Conservation (phyloP, 1,140 invertebrate species). For the Drosophila tsacasi region DNA sequence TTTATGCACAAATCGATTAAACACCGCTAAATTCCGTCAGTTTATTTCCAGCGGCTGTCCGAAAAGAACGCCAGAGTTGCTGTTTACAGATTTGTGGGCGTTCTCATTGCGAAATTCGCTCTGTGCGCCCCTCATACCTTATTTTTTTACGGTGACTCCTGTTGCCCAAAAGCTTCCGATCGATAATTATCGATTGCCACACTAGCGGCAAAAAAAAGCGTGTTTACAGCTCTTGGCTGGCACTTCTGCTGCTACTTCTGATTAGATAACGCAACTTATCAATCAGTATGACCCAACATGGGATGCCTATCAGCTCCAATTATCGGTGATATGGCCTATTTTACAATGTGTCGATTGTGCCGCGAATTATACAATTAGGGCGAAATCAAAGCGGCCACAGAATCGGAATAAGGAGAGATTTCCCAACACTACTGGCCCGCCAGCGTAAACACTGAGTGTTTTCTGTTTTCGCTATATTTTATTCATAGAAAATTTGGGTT, state of each 20-base stretch:
- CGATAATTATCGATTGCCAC: constrained; percentile 67
- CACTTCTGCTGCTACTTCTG: constrained; percentile 4
- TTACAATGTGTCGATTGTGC: constrained; percentile 21
- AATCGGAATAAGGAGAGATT: constrained; percentile 20
- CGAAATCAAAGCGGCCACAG: constrained; percentile 15
- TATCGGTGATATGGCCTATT: constrained; percentile 35
- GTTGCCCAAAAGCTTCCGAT: constrained; percentile 54
- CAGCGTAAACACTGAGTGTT: constrained; percentile 32
- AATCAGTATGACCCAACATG: constrained; percentile 28
- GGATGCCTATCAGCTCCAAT: constrained; percentile 23
- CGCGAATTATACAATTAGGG: constrained; percentile 39
- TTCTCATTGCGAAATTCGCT: constrained; percentile 66
- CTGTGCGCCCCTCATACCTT: constrained; percentile 46
- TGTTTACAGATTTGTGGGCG: constrained; percentile 67
- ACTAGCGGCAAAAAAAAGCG: constrained; percentile 22
- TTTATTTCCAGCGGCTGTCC: constrained; percentile 64
- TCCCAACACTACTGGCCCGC: constrained; percentile 4
- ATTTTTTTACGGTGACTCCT: constrained; percentile 13
- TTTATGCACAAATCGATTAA: constrained; percentile 77
- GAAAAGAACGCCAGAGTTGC: constrained; percentile 18
- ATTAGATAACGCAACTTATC: constrained; percentile 60
- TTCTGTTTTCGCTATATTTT: constrained; percentile 65
- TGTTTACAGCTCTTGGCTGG: constrained; percentile 11
- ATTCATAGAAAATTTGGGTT: constrained; percentile 81
- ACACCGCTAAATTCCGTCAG: constrained; percentile 61